Conservation (phyloP, 30 jellyfish, hydroid and myxozoan species). For the Morbakka virulenta region DNA sequence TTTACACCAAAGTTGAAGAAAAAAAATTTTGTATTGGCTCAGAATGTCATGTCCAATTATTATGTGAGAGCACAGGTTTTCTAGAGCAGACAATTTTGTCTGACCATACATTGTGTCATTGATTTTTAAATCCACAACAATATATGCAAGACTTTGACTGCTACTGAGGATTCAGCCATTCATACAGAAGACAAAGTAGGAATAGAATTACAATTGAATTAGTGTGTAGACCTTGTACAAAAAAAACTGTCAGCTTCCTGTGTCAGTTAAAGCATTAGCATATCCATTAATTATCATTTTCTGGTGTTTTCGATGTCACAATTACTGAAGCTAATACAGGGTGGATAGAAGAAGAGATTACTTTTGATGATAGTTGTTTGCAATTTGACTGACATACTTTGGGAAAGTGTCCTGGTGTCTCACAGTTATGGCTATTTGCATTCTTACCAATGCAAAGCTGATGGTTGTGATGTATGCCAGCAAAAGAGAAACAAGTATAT, state of each 20-base stretch:
- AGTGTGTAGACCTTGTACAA: background rate
- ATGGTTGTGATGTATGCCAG: background rate
- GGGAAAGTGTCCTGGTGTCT: conserved; percentile 50
- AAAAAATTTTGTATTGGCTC: no score
- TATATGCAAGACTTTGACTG: conserved; percentile 7
- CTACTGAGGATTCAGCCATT: conserved; percentile 25
- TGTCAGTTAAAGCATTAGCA: conserved; percentile 22
- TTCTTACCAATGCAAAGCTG: conserved; percentile 35
- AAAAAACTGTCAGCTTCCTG: conserved; percentile 33
- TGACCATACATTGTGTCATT: background rate
- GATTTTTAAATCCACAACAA: background rate
- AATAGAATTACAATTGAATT: background rate
- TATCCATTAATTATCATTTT: background rate
- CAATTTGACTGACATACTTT: conserved; percentile 54
- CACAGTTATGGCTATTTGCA: conserved; percentile 29
- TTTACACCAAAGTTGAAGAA: background rate
- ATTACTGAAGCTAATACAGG: background rate
- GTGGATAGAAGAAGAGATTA: background rate
- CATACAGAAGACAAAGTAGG: background rate
- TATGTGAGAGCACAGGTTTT: conserved; percentile 18
- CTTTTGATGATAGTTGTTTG: background rate
- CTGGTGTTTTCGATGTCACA: background rate
- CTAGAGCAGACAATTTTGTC: background rate
- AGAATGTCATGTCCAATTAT: no score
- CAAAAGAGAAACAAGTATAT: background rate